Base-by-base conservation (phyloP, 2,113 vertebrate genomes). In the Halcyon malimbica region DNA sequence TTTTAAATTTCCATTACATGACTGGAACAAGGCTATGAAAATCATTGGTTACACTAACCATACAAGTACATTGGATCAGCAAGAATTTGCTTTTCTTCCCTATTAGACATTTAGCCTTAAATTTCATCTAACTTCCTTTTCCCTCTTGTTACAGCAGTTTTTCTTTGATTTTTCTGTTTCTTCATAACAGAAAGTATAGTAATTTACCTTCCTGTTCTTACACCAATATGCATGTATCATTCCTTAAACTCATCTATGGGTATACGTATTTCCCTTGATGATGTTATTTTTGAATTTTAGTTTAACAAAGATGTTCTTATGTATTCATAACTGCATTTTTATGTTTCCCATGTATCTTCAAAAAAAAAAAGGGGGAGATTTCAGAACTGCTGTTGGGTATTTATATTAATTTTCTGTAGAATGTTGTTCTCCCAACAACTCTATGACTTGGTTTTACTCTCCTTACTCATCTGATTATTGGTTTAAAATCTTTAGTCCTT, bases 141-240 rank as follows among this genome's bases (percentile, higher is more conserved):
- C 6, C 16, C 6, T 57, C 14, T 31, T 23, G 9, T 48, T 76
- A 42, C 13, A 46, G 10, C 1, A 63, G 4, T 7, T 76, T 71
- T 74, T 79, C 12, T 13, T 31, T 39, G 2, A 2, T 16, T 16
- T 70, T 71, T 33, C 24, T 41, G 5, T 5, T 63, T 79, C 18
- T 79, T 50, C 11, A 6, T n/a, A 64, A 16, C 18, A 75, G 11
- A 56, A 87, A 68, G 25, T 11, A 16, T 62, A 39, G 25, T 29
- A 11, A 31, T 13, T 68, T 50, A 44, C 9, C 18, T 74, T 26
- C 16, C 16, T 50, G 7, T 14, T 78, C 73, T 65, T 70, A 33
- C 20, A 48, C 8, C 24, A 0, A 5, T 20, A n/a, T 28, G 13
- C 3, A 69, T 4, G 2, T 26, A 67, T 6, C 2, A 33, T 31